phyloP scores from a whole-genome alignment of 2,888 invertebrate genomes.

The Thymelicus acteon region DNA sequence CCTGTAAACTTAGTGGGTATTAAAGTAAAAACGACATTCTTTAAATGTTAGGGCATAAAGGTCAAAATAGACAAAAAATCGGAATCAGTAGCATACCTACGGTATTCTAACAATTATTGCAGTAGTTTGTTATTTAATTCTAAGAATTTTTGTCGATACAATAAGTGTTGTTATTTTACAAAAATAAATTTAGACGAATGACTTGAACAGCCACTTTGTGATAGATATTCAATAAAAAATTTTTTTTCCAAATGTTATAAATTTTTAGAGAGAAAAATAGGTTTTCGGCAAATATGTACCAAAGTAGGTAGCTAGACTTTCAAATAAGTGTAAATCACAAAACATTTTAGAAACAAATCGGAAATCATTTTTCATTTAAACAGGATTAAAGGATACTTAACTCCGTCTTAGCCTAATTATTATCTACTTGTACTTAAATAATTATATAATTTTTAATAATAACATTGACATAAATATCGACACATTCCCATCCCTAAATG shows the following conservation, averaged over 20 bases:
- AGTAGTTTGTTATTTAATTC: constrained; percentile 29
- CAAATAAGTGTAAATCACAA: too few relatives aligned
- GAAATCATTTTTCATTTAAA: too few relatives aligned
- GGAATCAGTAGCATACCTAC: constrained; percentile 40
- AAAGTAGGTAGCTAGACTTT: too few relatives aligned
- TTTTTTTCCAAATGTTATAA: background rate
- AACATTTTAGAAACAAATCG: too few relatives aligned
- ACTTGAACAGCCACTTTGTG: too few relatives aligned
- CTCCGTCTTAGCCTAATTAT: background rate
- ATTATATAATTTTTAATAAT: too few relatives aligned
- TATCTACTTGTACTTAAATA: too few relatives aligned
- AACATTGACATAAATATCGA: constrained; percentile 21
- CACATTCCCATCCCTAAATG: constrained; percentile 40
- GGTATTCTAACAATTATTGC: constrained; percentile 52
- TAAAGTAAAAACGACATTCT: constrained; percentile 2
- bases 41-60: constrained; percentile 6
- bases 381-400: too few relatives aligned
- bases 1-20: constrained; percentile 8
- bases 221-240: too few relatives aligned
- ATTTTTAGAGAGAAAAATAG: background rate
- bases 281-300: too few relatives aligned
- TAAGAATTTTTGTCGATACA: constrained; percentile 48
- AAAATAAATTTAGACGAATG: background rate
- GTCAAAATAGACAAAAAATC: constrained; percentile 7
- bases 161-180: background rate